Percentiles rank a stretch among this genome's conserved stretches.
Conservation (phyloP, 2,888 invertebrate species). For the Philhelius pedissequus region DNA sequence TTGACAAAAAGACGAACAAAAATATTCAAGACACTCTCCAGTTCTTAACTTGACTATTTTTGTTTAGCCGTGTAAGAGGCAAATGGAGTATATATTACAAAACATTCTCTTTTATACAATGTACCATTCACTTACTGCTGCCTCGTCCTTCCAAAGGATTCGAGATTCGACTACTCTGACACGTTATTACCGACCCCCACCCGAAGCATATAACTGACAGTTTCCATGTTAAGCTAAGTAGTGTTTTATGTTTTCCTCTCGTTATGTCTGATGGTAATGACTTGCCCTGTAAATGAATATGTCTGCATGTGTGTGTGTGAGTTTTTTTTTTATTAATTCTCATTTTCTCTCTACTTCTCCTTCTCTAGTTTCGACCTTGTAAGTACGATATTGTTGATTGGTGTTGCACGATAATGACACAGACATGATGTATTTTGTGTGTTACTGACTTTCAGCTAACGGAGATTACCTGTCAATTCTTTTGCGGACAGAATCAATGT, state of each 20-base stretch:
- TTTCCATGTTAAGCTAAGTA: constrained; percentile 59
- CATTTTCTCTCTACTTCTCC: constrained; percentile 11
- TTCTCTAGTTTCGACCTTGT: constrained; percentile 43
- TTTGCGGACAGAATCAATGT: background rate
- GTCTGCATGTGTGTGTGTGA: background rate
- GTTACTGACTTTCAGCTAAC: constrained; percentile 18
- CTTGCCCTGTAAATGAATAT: constrained; percentile 7
- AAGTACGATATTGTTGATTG: constrained; percentile 43
- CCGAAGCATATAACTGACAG: constrained; percentile 20
- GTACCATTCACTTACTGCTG: background rate
- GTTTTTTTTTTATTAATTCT: background rate
- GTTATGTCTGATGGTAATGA: constrained; percentile 13
- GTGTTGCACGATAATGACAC: constrained; percentile 44
- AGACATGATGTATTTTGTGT: constrained; percentile 27
- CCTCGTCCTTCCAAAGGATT: background rate
- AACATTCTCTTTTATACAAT: background rate
- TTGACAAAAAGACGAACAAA: background rate
- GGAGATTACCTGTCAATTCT: constrained; percentile 58
- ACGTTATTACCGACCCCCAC: background rate
- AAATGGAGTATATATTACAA: constrained; percentile 46
- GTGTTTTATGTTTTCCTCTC: constrained; percentile 58
- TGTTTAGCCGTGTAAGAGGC: constrained; percentile 18
- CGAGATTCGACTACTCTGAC: background rate
- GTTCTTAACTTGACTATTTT: background rate
- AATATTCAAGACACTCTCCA: background rate